phyloP scores from a whole-genome alignment of 2,888 invertebrate species.

The Argyra leucocephala region DNA sequence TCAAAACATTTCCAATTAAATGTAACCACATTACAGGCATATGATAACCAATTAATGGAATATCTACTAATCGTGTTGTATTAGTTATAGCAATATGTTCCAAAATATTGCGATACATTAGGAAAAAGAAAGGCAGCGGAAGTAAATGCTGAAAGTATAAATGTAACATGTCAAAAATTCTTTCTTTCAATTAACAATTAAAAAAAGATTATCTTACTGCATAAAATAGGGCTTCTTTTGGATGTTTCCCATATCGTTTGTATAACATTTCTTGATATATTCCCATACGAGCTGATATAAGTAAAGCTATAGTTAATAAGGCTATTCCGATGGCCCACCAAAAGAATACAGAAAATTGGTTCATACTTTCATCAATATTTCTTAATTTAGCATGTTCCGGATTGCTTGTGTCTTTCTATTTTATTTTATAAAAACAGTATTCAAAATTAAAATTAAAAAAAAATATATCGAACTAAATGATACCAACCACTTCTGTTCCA shows the following conservation, averaged over 20 bases:
- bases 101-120: slow-evolving; percentile 64
- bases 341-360: slow-evolving; percentile 31
- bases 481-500: slow-evolving; percentile 51
- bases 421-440: slow-evolving; percentile 13
- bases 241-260: slow-evolving; percentile 74
- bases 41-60: slow-evolving; percentile 50
- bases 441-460: neutral
- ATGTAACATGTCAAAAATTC: slow-evolving; percentile 17
- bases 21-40: slow-evolving; percentile 66
- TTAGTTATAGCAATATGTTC: slow-evolving; percentile 64
- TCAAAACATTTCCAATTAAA: slow-evolving; percentile 67
- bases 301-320: slow-evolving; percentile 73
- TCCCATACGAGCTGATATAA: slow-evolving; percentile 88
- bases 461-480: neutral
- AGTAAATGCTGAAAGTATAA: slow-evolving; percentile 67
- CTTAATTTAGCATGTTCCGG: slow-evolving; percentile 39
- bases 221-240: slow-evolving; percentile 74
- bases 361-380: neutral
- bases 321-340: slow-evolving; percentile 62
- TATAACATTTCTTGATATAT: slow-evolving; percentile 83
- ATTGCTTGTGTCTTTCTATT: slow-evolving; percentile 48
- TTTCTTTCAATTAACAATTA: neutral
- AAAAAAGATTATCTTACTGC: slow-evolving; percentile 48
- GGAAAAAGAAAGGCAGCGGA: slow-evolving; percentile 75
- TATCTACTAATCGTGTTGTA: slow-evolving; percentile 46